Evolutionary conservation across 2,888 invertebrate species (phyloP).

Genomic region (Stenichneumon culpator): DNA sequence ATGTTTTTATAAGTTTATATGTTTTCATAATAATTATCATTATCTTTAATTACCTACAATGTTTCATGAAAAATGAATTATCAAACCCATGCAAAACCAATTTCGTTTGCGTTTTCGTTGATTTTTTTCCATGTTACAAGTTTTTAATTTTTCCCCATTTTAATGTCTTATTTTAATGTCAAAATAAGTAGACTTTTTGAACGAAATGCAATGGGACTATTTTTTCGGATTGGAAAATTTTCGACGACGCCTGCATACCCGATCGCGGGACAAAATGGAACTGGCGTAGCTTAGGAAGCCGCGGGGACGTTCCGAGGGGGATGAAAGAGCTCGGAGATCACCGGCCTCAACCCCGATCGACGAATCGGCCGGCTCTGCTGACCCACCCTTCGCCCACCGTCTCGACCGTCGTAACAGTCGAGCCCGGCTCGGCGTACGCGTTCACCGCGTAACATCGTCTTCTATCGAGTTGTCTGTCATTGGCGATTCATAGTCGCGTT

Average conservation of each 20-base stretch:
- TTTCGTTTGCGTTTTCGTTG: too few relatives aligned
- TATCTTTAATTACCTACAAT: too few relatives aligned
- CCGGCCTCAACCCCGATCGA: constrained; percentile 33
- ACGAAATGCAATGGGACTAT: too few relatives aligned
- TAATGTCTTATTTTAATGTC: too few relatives aligned
- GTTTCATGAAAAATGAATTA: too few relatives aligned
- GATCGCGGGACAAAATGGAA: constrained; percentile 75
- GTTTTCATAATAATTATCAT: too few relatives aligned
- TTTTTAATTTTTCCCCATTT: too few relatives aligned
- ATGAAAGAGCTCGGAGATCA: constrained; percentile 44
- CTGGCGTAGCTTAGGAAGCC: constrained; percentile 29
- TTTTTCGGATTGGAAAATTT: constrained; percentile 85
- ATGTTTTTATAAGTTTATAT: too few relatives aligned
- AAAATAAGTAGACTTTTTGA: too few relatives aligned
- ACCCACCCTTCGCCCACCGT: constrained; percentile 17
- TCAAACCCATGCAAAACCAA: too few relatives aligned
- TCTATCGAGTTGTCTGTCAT: constrained; percentile 80
- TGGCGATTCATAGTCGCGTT: constrained; percentile 77
- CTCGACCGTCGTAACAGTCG: constrained; percentile 55
- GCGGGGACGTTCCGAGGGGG: constrained; percentile 38
- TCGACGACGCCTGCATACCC: constrained; percentile 82
- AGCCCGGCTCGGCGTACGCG: constrained; percentile 28
- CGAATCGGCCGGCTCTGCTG: constrained; percentile 24
- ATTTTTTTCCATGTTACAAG: too few relatives aligned
- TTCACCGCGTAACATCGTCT: constrained; percentile 70